A percentile compares a stretch with the other conserved stretches of the same genome.
Evolutionary conservation across 2,113 vertebrate species (phyloP).

Genomic region (Chiloscyllium plagiosum): DNA sequence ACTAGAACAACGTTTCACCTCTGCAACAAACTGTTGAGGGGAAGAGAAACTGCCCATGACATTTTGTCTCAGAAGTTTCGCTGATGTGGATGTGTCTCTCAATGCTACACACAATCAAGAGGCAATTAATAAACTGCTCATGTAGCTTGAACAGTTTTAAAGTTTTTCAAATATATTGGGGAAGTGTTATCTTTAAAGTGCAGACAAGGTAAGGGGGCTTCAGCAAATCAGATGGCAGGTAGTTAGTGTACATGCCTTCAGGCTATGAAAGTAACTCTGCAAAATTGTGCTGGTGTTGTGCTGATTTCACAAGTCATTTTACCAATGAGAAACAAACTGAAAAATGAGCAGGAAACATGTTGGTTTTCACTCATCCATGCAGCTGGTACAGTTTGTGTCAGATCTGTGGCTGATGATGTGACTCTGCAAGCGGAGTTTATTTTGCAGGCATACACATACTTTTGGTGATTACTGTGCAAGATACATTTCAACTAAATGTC

Average conservation of each 20-base stretch:
- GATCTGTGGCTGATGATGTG: neutral
- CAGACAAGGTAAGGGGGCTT: no score
- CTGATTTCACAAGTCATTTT: neutral
- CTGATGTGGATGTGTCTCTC: neutral
- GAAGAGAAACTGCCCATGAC: neutral
- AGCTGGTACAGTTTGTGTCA: neutral
- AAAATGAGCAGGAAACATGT: neutral
- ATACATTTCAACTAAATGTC: neutral
- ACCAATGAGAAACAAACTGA: neutral
- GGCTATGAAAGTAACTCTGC: neutral
- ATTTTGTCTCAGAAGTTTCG: neutral
- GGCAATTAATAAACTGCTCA: neutral
- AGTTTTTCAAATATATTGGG: no score
- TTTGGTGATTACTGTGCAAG: neutral
- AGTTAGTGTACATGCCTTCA: neutral
- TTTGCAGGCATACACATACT: neutral
- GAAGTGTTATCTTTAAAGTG: neutral
- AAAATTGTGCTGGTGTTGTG: neutral
- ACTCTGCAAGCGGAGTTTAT: neutral
- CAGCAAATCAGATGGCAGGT: neutral
- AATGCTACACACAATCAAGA: neutral
- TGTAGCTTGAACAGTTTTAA: neutral
- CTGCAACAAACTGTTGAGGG: neutral
- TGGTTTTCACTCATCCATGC: neutral
- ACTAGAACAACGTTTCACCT: neutral